Evolutionary conservation across 2,797 vertebrate genomes (phyloP).

Genomic region (Lithobates sylvaticus): DNA sequence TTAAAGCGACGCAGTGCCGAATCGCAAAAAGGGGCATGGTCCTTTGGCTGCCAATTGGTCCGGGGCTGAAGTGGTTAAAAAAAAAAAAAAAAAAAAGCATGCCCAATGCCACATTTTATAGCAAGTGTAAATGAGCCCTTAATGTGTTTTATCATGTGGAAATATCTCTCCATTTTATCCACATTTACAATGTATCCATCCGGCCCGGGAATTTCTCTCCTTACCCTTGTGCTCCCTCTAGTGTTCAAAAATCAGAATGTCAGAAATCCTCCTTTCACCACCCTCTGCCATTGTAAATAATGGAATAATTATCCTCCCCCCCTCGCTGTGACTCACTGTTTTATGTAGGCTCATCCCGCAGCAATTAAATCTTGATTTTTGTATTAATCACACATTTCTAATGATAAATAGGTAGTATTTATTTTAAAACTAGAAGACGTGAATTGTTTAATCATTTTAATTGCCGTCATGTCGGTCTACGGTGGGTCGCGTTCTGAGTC

Average conservation of each 20-base stretch:
- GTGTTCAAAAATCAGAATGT: neutral
- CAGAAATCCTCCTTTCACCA: neutral
- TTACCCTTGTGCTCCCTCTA: constrained; percentile 28
- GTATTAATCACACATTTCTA: neutral
- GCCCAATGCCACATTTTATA: too few species aligned
- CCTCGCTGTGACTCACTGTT: neutral
- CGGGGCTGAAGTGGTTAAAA: too few species aligned
- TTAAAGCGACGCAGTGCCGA: too few species aligned
- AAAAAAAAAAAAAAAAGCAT: too few species aligned
- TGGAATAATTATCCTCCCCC: neutral
- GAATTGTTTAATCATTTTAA: neutral
- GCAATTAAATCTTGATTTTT: neutral
- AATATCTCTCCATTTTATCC: too few species aligned
- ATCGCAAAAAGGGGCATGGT: too few species aligned
- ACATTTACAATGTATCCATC: neutral
- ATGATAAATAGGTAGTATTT: neutral
- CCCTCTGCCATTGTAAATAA: neutral
- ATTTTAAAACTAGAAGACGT: neutral
- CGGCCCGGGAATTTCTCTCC: neutral
- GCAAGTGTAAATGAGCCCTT: too few species aligned
- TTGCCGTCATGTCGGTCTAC: neutral
- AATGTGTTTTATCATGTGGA: too few species aligned
- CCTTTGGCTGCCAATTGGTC: too few species aligned
- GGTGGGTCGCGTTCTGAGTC: neutral
- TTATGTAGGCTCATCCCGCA: neutral